Conservation (phyloP, 2,797 vertebrate genomes). For the Chromis chromis region DNA sequence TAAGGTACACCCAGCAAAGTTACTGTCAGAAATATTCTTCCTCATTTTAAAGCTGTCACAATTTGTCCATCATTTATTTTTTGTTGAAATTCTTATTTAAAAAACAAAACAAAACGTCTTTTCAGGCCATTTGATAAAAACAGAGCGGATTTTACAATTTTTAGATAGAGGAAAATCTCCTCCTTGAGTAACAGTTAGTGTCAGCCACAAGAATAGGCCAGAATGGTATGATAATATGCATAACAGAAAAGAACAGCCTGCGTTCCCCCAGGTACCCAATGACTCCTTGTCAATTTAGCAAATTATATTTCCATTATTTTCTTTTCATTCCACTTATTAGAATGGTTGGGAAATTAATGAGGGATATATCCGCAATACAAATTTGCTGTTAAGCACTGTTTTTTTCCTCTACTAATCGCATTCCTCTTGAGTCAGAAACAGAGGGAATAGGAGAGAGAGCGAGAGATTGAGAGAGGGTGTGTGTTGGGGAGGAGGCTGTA, state of each 20-base stretch:
- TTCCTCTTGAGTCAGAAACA: conserved; percentile 56
- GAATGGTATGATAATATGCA: conserved; percentile 45
- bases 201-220: conserved; percentile 42
- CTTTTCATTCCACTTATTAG: conserved; percentile 79
- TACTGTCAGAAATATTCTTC: conserved; percentile 15
- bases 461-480: conserved; percentile 14
- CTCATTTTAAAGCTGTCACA: neutral
- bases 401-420: conserved; percentile 64
- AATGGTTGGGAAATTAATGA: conserved; percentile 79
- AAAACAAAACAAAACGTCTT: too few species aligned
- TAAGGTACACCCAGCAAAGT: neutral
- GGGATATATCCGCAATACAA: conserved; percentile 69
- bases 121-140: conserved; percentile 7
- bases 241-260: conserved; percentile 54
- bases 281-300: conserved; percentile 73
- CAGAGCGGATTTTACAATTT: conserved; percentile 20
- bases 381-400: conserved; percentile 61
- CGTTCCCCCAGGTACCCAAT: conserved; percentile 65
- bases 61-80: conserved; percentile 20
- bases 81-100: neutral
- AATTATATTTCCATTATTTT: conserved; percentile 81
- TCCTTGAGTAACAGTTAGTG: conserved; percentile 42
- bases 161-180: conserved; percentile 29
- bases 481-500: conserved; percentile 30
- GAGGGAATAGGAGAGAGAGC: neutral